These are phyloP conservation scores for Machaerirhynchus nigripectus DNA, from an alignment of 2,113 vertebrate genomes.

Conservation along the genomic window DNA sequence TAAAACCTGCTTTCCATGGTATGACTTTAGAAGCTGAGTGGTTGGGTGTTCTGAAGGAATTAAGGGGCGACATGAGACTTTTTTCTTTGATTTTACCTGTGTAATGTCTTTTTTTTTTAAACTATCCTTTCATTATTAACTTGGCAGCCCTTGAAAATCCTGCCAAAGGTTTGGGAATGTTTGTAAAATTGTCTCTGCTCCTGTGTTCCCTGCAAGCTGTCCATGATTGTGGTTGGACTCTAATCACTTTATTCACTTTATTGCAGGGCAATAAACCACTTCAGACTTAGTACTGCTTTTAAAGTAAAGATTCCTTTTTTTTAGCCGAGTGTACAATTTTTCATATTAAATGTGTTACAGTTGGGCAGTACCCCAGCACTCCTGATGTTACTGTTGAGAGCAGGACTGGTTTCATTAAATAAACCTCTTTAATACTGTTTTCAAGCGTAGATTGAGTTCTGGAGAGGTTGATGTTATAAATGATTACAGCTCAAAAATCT, in stretches of 20 bases:
- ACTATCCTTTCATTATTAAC: background rate
- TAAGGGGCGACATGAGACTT: background rate
- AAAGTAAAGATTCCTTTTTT: background rate
- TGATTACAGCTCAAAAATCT: background rate
- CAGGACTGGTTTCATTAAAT: background rate
- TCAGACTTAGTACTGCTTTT: background rate
- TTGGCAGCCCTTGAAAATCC: background rate
- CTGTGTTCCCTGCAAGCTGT: background rate
- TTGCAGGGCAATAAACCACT: background rate
- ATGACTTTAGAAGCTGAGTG: background rate
- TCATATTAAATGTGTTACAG: background rate
- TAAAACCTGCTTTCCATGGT: background rate
- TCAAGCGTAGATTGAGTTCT: accelerated
- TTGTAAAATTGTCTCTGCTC: background rate
- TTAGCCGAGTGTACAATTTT: background rate
- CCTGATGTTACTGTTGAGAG: background rate
- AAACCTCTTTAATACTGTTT: background rate
- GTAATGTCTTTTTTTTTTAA: background rate
- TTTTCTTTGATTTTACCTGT: background rate
- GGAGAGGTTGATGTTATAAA: background rate
- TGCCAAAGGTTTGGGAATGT: background rate
- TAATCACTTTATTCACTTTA: background rate
- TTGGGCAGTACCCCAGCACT: background rate
- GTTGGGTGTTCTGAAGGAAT: background rate
- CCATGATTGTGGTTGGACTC: background rate